These are phyloP conservation scores for Oncorhynchus nerka DNA, from an alignment of 2,113 vertebrate genomes.

Conservation along the genomic window DNA sequence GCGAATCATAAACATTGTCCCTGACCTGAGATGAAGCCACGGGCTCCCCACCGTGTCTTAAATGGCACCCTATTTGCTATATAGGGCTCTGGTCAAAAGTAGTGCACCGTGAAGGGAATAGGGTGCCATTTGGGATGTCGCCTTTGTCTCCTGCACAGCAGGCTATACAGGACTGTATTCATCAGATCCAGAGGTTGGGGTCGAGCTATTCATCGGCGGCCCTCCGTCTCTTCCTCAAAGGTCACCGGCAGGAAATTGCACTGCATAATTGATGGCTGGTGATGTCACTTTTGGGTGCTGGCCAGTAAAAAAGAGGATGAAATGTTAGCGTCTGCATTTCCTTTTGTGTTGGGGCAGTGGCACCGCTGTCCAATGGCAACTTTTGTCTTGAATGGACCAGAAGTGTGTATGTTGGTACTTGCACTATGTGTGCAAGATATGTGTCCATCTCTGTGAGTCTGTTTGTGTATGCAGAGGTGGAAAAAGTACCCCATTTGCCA, in stretches of 20 bases:
- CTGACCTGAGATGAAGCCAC: not conserved
- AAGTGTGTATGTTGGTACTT: not conserved
- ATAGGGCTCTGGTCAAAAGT: slow-evolving; percentile 4
- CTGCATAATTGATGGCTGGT: slow-evolving; percentile 60
- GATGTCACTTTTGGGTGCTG: slow-evolving; percentile 31
- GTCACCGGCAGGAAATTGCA: slow-evolving; percentile 61
- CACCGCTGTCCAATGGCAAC: slow-evolving; percentile 6
- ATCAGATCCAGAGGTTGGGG: slow-evolving; percentile 1
- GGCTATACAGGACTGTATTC: slow-evolving; percentile 16
- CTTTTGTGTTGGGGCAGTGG: slow-evolving; percentile 1
- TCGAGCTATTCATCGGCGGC: slow-evolving; percentile 31
- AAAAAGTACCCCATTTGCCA: too few species aligned
- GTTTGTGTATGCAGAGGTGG: too few species aligned
- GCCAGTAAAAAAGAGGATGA: slow-evolving; percentile 29
- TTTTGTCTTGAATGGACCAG: not conserved
- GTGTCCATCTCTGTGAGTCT: too few species aligned
- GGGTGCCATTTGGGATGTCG: too few species aligned
- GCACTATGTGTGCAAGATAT: too few species aligned
- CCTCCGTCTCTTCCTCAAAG: slow-evolving; percentile 39
- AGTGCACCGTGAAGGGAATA: too few species aligned
- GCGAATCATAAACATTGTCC: not conserved
- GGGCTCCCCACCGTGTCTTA: not conserved
- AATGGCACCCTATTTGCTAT: not conserved
- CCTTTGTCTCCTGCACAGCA: not conserved
- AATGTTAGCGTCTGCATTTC: slow-evolving; percentile 22